Evolutionary conservation across 2,888 invertebrate genomes (phyloP).

Genomic region (Bombylius discolor): DNA sequence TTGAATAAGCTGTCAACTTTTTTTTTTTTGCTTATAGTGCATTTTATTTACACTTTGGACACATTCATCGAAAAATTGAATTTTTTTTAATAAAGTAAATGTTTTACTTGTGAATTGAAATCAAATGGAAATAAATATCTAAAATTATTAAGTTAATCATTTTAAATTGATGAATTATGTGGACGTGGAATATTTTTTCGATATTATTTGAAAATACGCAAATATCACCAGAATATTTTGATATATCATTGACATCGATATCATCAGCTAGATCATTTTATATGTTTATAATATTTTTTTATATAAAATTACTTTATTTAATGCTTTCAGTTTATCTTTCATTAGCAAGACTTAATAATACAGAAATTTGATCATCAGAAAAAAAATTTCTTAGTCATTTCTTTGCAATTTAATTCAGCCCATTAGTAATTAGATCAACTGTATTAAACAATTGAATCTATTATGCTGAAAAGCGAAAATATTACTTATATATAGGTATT

Average conservation of each 20-base stretch:
- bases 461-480: no score
- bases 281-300: conserved; percentile 34
- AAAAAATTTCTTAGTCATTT: neutral
- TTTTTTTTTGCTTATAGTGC: no score
- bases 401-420: neutral
- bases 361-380: neutral
- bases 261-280: conserved; percentile 22
- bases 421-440: no score
- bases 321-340: conserved; percentile 31
- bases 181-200: neutral
- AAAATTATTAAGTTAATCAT: no score
- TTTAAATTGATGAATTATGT: no score
- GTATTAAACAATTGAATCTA: no score
- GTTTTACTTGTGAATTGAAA: no score
- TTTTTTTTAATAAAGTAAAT: no score
- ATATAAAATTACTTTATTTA: conserved; percentile 31
- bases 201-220: neutral
- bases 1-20: no score
- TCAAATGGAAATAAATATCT: no score
- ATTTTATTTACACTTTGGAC: no score
- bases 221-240: conserved; percentile 24
- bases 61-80: no score
- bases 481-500: neutral
- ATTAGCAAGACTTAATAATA: conserved; percentile 19
- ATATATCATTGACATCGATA: conserved; percentile 19